Evolutionary conservation across 2,797 vertebrate species (phyloP), one percentile per base, ranked within the genome.

Genomic region (Dermochelys coriacea): DNA sequence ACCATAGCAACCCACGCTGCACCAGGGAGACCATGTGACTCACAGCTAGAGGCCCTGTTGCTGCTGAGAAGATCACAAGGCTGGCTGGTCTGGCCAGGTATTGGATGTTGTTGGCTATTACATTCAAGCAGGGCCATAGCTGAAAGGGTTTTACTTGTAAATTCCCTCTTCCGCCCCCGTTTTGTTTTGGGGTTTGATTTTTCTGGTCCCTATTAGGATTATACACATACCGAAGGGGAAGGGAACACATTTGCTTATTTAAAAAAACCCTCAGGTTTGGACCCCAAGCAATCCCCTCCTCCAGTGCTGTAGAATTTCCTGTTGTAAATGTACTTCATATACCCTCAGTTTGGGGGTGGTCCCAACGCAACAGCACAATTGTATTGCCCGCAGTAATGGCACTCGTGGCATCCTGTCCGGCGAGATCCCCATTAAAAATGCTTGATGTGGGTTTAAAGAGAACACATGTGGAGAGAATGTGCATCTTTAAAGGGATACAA

Each of bases 1-100:
- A 37, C 93, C 94, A 95, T 86, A 97, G n/a, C 91, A 92, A 87
- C 90, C 78, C 23, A 0, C 5, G 2, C 68, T 87, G 87, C 91
- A 90, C 90, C 95, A 86, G 80, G 82, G 12, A 86, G 87, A 81
- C 29, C 94, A 90, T 64, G 47, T 89, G 75, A 49, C 14, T 37
- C 82, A 79, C 87, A 90, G 92, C 91, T 31, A 75, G 41, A 45
- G 45, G 71, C 25, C 41, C 71, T 75, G 25, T 75, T 75, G 41
- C 71, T n/a, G 91, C 84, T 93, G 95, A 94, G 84, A 80, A 49
- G 82, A 71, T 71, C 18, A 37, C 34, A 71, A 37, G 9, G 19
- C 61, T 68, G 84, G 93, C 27, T 84, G 52, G 88, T 93, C 93
- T 90, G 82, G 71, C 94, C 49, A 85, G 27, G 57, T 82, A 4